These are phyloP conservation scores for Mormoops blainvillei DNA, from an alignment of 2,113 vertebrate genomes.

Conservation along the genomic window DNA sequence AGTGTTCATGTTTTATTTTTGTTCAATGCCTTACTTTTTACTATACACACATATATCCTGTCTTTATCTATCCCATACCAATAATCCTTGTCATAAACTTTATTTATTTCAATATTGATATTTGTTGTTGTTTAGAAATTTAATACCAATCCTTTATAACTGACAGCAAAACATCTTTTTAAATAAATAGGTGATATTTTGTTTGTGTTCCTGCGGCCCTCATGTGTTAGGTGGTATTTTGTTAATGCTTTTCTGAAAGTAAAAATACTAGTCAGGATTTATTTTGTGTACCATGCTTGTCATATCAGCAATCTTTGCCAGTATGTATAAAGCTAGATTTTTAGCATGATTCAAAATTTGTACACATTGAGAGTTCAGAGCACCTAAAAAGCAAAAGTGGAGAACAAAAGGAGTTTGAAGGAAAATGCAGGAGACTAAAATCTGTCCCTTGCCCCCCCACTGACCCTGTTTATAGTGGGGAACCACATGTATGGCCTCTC, in stretches of 20 bases:
- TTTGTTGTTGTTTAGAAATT: constrained; percentile 4
- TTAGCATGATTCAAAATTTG: constrained; percentile 24
- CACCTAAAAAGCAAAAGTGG: not conserved
- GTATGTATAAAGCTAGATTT: not conserved
- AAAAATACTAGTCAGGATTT: constrained; percentile 30
- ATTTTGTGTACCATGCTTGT: not conserved
- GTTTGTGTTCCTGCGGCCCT: not conserved
- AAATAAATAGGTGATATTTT: not conserved
- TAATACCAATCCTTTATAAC: constrained; percentile 5
- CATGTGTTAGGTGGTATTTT: not conserved
- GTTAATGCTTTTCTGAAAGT: not conserved
- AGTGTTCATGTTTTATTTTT: not conserved
- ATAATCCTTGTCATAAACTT: constrained; percentile 9
- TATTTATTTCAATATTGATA: not conserved
- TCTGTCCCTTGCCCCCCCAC: not conserved
- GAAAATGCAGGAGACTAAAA: not conserved
- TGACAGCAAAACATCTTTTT: not conserved
- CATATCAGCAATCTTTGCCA: not conserved
- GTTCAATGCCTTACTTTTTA: not conserved
- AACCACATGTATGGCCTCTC: not conserved
- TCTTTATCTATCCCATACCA: not conserved
- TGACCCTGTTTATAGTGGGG: not conserved
- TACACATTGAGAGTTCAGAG: not conserved
- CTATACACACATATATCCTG: not conserved
- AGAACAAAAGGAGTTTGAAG: not conserved